Conservation (phyloP, 2,113 vertebrate genomes). For the Ictalurus furcatus region DNA sequence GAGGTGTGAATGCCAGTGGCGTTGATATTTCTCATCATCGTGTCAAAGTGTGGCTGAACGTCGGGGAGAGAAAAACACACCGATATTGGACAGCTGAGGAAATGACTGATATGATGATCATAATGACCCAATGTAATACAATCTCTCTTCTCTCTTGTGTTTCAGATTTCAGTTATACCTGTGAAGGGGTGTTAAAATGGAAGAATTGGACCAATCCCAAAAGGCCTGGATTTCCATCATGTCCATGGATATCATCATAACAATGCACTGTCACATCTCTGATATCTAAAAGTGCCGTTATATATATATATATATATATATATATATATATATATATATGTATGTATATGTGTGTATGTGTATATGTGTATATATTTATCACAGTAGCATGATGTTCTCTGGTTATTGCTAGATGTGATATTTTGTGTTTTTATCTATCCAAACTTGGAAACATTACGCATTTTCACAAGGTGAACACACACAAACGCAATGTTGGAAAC, state of each 20-base stretch:
- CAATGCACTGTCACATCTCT: background rate
- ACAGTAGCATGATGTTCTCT: background rate
- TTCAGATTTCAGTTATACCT: constrained; percentile 95
- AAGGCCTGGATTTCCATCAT: constrained; percentile 91
- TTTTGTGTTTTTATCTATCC: background rate
- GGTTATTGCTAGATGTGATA: background rate
- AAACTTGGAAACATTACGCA: background rate
- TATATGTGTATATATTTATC: background rate
- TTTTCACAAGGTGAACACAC: background rate
- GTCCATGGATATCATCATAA: constrained; percentile 70
- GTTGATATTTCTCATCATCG: constrained; percentile 9
- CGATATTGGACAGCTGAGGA: constrained; percentile 16
- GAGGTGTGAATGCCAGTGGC: constrained; percentile 13
- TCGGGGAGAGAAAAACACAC: background rate
- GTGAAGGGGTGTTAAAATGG: constrained; percentile 93
- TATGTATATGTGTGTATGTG: background rate
- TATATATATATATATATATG: background rate
- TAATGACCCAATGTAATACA: constrained; percentile 19
- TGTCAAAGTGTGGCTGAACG: background rate
- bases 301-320: no score
- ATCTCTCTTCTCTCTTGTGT: constrained; percentile 26
- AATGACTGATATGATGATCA: constrained; percentile 33
- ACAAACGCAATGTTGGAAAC: background rate
- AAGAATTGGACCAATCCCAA: constrained; percentile 91
- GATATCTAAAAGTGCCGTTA: background rate